Conservation (phyloP, 2,797 vertebrate species). For the Pagetopsis macropterus region DNA sequence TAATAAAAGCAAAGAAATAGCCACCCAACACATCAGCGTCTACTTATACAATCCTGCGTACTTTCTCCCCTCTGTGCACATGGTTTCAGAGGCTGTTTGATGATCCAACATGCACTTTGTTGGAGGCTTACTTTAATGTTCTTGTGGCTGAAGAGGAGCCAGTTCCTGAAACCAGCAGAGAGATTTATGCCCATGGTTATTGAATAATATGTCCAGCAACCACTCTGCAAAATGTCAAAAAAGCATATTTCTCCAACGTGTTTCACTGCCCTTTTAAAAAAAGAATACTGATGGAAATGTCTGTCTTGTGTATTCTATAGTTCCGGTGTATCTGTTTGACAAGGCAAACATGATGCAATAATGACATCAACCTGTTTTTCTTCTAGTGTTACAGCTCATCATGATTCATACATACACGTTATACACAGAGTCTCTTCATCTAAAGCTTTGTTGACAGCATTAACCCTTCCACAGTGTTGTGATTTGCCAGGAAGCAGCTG, state of each 20-base stretch:
- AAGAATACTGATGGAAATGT: not conserved
- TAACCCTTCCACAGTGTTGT: not conserved
- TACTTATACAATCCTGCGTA: not conserved
- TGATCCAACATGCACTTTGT: not conserved
- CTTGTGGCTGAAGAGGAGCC: not conserved
- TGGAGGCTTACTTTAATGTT: not conserved
- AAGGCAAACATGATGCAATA: not conserved
- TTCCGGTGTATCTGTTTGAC: not conserved
- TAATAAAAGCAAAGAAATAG: not conserved
- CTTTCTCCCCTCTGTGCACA: no score
- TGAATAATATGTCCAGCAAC: not conserved
- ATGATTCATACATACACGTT: constrained; percentile 17
- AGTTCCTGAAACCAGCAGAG: not conserved
- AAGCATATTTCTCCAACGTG: not conserved
- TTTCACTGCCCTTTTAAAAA: not conserved
- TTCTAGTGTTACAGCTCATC: not conserved
- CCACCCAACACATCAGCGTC: not conserved
- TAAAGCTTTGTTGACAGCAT: not conserved
- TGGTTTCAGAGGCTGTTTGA: not conserved
- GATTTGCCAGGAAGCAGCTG: constrained; percentile 27
- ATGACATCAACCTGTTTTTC: constrained; percentile 10
- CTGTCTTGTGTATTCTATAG: not conserved
- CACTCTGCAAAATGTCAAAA: not conserved
- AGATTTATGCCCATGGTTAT: not conserved
- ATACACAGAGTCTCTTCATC: constrained; percentile 6